Base-by-base conservation (phyloP, 2,113 vertebrate genomes). In the Loxodonta africana region DNA sequence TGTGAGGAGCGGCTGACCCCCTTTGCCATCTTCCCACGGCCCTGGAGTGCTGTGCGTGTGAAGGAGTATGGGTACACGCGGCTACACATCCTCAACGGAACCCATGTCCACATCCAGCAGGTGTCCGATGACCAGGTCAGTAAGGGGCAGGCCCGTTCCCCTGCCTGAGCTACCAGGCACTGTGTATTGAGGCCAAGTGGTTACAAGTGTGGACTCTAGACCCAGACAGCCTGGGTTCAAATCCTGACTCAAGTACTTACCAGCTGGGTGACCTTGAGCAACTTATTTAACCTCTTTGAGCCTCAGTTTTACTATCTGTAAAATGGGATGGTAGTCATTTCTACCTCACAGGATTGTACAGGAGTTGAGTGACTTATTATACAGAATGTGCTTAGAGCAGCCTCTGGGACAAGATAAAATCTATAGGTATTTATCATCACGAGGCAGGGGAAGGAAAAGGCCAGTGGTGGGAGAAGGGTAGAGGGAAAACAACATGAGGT, bases 91-190 rank as follows among this genome's bases (percentile, higher is more conserved):
- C 94, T 99, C 78, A 99, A 99, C 33, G 71, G 91, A 76, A 99
- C 98, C 60, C 99, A 99, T 91, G 37, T 99, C 69, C 99, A 99
- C 97, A 88, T 99, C 97, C 99, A 99, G 98, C 99, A 99, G 98
- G 99, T 99, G 92, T 99, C 99, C 0, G 99, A 99, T 6, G 99
- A 99, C 97, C 99, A 99, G 99, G 99, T 99, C 94, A 97, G 98
- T 37, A 44, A 15, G n/a, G 6, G 17, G 53, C 3, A 0, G 37
- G 23, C 5, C 2, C 1, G 0, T 2, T 37, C 46, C 1, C 26
- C 57, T 9, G 30, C 23, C 57, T 6, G 6, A 20, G 25, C 26
- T 3, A 33, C 69, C 37, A 15, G 44, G 33, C 37, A 57, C 6
- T 0, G 28, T 0, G 0, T 5, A 2, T 25, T 17, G 83, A 67